Percentiles rank a stretch among this genome's conserved stretches.
Conservation (phyloP, 2,113 vertebrate genomes). For the Parus major region DNA sequence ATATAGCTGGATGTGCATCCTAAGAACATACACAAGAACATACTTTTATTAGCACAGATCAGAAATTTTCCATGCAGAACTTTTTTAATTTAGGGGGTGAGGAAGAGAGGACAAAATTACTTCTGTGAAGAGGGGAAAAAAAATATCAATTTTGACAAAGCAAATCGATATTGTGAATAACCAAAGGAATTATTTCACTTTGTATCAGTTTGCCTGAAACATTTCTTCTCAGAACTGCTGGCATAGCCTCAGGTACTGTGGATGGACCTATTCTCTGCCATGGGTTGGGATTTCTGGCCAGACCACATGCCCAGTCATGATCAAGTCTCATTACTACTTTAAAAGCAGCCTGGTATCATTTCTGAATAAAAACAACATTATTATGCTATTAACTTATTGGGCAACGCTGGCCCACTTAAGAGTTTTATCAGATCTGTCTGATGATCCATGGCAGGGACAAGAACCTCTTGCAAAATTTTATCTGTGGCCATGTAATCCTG, state of each 20-base stretch:
- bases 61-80: neutral
- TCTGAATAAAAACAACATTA: neutral
- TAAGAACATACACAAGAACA: neutral
- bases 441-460: neutral
- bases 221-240: neutral
- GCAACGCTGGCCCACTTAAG: neutral
- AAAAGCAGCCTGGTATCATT: neutral
- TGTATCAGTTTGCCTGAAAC: neutral
- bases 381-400: neutral
- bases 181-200: neutral
- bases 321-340: neutral
- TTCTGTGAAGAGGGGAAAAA: neutral
- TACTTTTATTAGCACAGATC: neutral
- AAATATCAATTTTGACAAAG: neutral
- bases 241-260: neutral
- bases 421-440: conserved; percentile 33
- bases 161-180: neutral
- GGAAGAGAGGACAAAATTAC: neutral
- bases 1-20: neutral
- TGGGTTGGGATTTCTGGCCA: fast-evolving
- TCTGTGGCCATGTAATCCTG: neutral
- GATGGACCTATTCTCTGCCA: neutral
- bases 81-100: neutral
- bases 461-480: conserved; percentile 44
- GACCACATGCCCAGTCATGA: neutral